phyloP scores from a whole-genome alignment of 1,140 invertebrate species.

The Ceratosolen fusciceps region DNA sequence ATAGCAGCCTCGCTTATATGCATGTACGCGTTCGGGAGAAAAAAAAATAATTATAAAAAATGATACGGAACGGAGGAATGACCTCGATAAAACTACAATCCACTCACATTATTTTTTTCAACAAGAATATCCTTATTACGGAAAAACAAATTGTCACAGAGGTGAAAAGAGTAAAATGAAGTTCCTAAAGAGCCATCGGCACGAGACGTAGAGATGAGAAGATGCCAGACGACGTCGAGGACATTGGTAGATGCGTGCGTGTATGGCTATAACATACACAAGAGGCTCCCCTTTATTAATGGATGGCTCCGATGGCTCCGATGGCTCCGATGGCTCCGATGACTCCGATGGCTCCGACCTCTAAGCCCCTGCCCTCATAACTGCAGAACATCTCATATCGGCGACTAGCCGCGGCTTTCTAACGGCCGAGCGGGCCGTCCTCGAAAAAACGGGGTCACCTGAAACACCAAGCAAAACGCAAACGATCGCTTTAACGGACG shows the following conservation, averaged over 20 bases:
- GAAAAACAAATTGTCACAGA: constrained; percentile 43
- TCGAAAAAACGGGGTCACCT: constrained; percentile 1
- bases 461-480: constrained; percentile 36
- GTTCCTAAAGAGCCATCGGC: constrained; percentile 13
- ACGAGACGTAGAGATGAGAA: constrained; percentile 1
- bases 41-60: not conserved
- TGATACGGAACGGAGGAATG: constrained; percentile 4
- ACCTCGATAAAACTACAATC: constrained; percentile 37
- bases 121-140: constrained; percentile 42
- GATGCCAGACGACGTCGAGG: not conserved
- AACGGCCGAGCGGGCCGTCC: not conserved
- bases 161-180: constrained; percentile 27
- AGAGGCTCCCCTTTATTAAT: too few relatives aligned
- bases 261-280: too few relatives aligned
- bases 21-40: not conserved
- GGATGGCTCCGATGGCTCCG: too few relatives aligned
- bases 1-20: too few relatives aligned
- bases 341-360: not conserved
- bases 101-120: constrained; percentile 42
- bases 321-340: not conserved
- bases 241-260: constrained; percentile 2
- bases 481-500: not conserved
- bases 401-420: too few relatives aligned
- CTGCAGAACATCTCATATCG: not conserved
- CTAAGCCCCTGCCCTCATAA: not conserved